Base-by-base conservation (phyloP, 35 echinoderm and acorn worm species). In the Anneissia japonica region DNA sequence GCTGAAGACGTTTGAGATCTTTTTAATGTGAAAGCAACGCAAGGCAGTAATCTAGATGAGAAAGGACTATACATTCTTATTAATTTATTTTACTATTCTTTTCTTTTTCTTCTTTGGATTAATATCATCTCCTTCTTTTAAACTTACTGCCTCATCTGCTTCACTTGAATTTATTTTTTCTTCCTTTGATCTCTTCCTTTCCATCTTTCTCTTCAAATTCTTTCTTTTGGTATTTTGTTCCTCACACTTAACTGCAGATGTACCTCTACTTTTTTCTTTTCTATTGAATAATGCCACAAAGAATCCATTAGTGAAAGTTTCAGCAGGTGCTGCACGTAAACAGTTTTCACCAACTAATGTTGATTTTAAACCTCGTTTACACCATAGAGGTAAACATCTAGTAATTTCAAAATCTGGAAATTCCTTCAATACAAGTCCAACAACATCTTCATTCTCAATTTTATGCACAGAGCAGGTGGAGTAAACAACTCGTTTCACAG, bases 381-480 rank as follows among this genome's bases (percentile, higher is more conserved):
- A 37, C 84, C 84, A 91, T 7, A 36, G 23, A 0, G 83, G 86
- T n/a, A 93, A 74, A 16, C 79, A 77, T 35, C 39, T 84, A 31
- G 82, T 78, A 73, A 99, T 72, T 80, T 82, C 79, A 82, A 99
- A 87, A 31, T 88, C 79, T 21, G 82, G 35, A 64, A 84, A 56
- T 19, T 82, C 35, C 36, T 89, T 46, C 21, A 99, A 74, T 0
- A 79, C 92, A 51, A 85, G 45, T 41, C 39, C 38, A 13, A 99
- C 90, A 36, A 99, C 96, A 4, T 91, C 85, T 80, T 94, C 96
- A 64, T 99, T 99, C 79, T 99, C 96, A 46, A 86, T 84, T 11
- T 36, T 34, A 73, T 92, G 74, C 0, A 89, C 33, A 0, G 96
- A 99, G 83, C 96, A 99, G 29, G 96, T 99, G 6, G 96, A 99